Percentiles rank a stretch among this genome's conserved stretches.
Evolutionary conservation across 2,797 vertebrate species (phyloP).

Genomic region (Tachyglossus aculeatus): DNA sequence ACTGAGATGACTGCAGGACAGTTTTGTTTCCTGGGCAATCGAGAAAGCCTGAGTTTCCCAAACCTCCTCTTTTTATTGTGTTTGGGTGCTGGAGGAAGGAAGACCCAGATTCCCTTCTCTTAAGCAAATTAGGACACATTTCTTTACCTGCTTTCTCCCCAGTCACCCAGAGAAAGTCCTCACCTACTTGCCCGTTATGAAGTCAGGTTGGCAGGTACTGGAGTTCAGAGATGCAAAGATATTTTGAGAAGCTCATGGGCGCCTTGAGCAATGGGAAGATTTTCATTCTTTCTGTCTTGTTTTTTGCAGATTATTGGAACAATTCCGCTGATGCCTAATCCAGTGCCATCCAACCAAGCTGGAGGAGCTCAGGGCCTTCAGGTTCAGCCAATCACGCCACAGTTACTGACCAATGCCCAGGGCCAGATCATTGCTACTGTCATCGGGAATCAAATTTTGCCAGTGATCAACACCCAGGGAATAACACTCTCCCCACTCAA

Average conservation of each 20-base stretch:
- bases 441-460: slow-evolving; percentile 98
- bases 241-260: background rate
- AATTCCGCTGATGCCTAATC: slow-evolving; percentile 97
- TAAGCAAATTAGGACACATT: no score
- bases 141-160: no score
- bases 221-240: background rate
- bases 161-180: no score
- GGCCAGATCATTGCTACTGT: slow-evolving; percentile 99
- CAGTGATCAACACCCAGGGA: slow-evolving; percentile 99
- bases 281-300: slow-evolving; percentile 41
- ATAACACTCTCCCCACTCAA: slow-evolving; percentile 98
- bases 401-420: slow-evolving; percentile 98
- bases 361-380: slow-evolving; percentile 91
- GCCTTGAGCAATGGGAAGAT: background rate
- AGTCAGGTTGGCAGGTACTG: no score
- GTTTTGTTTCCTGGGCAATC: no score
- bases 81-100: no score
- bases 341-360: slow-evolving; percentile 90
- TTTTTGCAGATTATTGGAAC: slow-evolving; percentile 95
- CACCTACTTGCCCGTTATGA: no score
- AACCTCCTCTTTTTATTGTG: no score
- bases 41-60: no score
- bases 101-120: no score
- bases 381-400: slow-evolving; percentile 98
- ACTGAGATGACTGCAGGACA: no score